Evolutionary conservation across 2,113 vertebrate genomes (phyloP), one percentile per base, ranked within the genome.

Genomic region (Poeciliopsis occidentalis): DNA sequence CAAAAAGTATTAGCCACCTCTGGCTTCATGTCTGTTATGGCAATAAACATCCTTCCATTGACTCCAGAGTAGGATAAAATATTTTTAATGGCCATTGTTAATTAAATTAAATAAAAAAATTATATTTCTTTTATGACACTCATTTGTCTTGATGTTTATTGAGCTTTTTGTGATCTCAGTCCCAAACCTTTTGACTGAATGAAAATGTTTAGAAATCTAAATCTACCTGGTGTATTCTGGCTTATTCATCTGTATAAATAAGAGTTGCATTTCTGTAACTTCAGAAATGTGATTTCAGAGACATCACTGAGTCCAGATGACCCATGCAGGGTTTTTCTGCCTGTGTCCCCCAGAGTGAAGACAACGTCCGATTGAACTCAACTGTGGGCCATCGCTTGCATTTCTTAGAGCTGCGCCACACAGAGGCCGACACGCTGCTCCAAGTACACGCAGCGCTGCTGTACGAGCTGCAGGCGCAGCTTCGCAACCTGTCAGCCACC

Each of bases 401-500:
- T 3, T 93, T 92, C 13, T 76, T 96, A 92, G 95, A 96, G 88
- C 75, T 85, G 2, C 93, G 83, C 2, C 91, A 89, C 19, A 66
- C 84, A 0, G 93, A 96, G 82, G 90, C 89, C 68, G 87, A 87
- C 76, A 84, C 90, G 0, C 67, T 96, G 64, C 91, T 96, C 69
- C 95, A 92, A 57, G 87, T 95, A 67, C 96, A 97, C 39, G 89
- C 91, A 8, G 87, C 92, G 0, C 87, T 96, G 71, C 88, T 96
- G 69, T 84, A 93, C 0, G 93, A 95, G 79, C 91, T 96, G 85
- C 95, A 94, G 85, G 86, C 10, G 5, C 94, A 95, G 86, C 84
- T 96, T 3, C 92, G 85, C 54, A 95, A 96, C 92, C 80, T 96
- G 51, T 94, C 94, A 0, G 64, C 87, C 11, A 30, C 90, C 69